phyloP scores from a whole-genome alignment of 2,888 invertebrate species.

The Lasioglossum marginatum region DNA sequence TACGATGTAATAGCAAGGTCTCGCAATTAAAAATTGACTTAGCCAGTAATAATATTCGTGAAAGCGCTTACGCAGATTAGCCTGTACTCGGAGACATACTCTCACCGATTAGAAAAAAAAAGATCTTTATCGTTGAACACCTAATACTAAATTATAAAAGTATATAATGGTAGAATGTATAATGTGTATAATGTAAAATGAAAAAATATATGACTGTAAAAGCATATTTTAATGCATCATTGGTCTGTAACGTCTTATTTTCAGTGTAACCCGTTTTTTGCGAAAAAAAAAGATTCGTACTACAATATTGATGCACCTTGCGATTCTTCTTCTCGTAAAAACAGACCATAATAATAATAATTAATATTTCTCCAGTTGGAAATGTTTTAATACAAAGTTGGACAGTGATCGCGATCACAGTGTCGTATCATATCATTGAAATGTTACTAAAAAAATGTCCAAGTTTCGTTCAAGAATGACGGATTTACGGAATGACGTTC shows the following conservation, averaged over 20 bases:
- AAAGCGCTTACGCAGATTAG: neutral
- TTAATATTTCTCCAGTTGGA: neutral
- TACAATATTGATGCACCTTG: neutral
- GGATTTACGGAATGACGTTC: constrained; percentile 59
- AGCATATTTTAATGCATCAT: constrained; percentile 16
- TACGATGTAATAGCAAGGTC: constrained; percentile 36
- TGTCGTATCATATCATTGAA: constrained; percentile 14
- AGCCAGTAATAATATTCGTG: constrained; percentile 5
- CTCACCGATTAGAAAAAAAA: neutral
- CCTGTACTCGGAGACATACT: neutral
- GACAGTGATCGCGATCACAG: neutral
- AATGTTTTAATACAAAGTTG: constrained; percentile 16
- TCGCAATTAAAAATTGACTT: constrained; percentile 42
- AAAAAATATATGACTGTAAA: neutral
- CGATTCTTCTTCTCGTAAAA: neutral
- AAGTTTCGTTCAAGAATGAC: neutral
- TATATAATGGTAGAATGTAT: neutral
- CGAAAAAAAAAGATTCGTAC: neutral
- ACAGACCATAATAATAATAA: neutral
- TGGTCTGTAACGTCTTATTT: neutral
- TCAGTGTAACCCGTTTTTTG: neutral
- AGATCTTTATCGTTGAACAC: neutral
- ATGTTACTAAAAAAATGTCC: neutral
- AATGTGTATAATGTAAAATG: constrained; percentile 17
- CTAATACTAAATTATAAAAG: constrained; percentile 27